Conservation (phyloP, 1,140 invertebrate genomes). For the Parapsyche elsis region DNA sequence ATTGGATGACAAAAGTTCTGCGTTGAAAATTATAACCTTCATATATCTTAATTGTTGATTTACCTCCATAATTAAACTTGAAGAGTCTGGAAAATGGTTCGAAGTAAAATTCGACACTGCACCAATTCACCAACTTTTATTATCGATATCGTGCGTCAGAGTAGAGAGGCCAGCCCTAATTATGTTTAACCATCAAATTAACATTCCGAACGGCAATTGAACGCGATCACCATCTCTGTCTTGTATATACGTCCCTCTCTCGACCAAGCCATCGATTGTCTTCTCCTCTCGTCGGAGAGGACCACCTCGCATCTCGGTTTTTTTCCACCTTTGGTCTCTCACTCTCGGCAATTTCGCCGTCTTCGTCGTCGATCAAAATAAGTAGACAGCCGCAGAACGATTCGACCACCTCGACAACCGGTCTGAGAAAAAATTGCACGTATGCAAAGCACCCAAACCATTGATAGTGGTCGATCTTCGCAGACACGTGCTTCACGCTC, state of each 20-base stretch:
- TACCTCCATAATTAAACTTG: no score
- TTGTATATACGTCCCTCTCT: constrained; percentile 29
- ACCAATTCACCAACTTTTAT: no score
- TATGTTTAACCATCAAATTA: constrained; percentile 55
- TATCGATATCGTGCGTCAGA: neutral
- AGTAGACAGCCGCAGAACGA: neutral
- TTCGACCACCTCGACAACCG: neutral
- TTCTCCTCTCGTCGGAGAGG: neutral
- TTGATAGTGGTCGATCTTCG: neutral
- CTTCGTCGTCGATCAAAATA: neutral
- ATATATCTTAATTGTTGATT: no score
- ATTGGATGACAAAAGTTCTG: no score
- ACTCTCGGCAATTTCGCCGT: neutral
- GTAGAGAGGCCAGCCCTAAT: constrained; percentile 37
- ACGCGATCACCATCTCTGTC: neutral
- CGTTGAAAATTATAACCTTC: no score
- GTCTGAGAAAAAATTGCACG: no score
- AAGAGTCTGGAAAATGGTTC: no score
- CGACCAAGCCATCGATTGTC: neutral
- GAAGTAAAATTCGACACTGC: no score
- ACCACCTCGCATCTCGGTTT: constrained; percentile 27
- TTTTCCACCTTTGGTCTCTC: constrained; percentile 21
- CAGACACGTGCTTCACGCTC: neutral
- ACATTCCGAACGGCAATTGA: constrained; percentile 53
- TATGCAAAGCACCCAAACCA: no score